Evolutionary conservation across 2,888 invertebrate species (phyloP).

Genomic region (Diabrotica balteata): DNA sequence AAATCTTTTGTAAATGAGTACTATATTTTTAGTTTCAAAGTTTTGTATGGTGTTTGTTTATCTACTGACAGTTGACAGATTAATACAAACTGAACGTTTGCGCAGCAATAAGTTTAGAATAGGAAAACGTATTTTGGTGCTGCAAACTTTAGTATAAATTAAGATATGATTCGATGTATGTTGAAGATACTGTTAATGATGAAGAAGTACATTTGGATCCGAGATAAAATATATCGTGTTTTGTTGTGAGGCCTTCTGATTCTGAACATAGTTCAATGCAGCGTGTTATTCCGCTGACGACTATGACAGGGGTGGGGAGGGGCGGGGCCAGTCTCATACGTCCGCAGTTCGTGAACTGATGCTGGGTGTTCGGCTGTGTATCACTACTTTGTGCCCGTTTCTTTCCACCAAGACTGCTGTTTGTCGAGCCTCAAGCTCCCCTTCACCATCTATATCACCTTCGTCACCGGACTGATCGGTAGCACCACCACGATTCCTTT

Average conservation of each 20-base stretch:
- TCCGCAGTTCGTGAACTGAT: slow-evolving; percentile 83
- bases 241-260: slow-evolving; percentile 47
- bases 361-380: slow-evolving; percentile 86
- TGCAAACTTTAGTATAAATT: not conserved
- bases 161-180: slow-evolving; percentile 8
- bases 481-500: slow-evolving; percentile 70
- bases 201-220: slow-evolving; percentile 39
- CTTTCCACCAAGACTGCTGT: slow-evolving; percentile 87
- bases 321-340: slow-evolving; percentile 82
- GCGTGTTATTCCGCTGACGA: slow-evolving; percentile 33
- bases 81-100: not conserved
- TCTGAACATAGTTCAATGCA: slow-evolving; percentile 41
- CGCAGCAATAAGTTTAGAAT: not conserved
- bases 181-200: slow-evolving; percentile 31
- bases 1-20: not conserved
- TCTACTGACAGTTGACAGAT: not conserved
- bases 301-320: slow-evolving; percentile 67
- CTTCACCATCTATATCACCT: slow-evolving; percentile 59
- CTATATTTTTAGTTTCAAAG: not conserved
- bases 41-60: not conserved
- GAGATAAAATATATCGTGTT: slow-evolving; percentile 50
- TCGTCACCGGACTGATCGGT: slow-evolving; percentile 64
- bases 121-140: slow-evolving; percentile 2
- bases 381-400: slow-evolving; percentile 90
- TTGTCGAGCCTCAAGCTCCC: slow-evolving; percentile 63